Percentiles rank a stretch among this genome's conserved stretches.
phyloP scores from a whole-genome alignment of 2,113 vertebrate species.

The Siphamia tubifer region DNA sequence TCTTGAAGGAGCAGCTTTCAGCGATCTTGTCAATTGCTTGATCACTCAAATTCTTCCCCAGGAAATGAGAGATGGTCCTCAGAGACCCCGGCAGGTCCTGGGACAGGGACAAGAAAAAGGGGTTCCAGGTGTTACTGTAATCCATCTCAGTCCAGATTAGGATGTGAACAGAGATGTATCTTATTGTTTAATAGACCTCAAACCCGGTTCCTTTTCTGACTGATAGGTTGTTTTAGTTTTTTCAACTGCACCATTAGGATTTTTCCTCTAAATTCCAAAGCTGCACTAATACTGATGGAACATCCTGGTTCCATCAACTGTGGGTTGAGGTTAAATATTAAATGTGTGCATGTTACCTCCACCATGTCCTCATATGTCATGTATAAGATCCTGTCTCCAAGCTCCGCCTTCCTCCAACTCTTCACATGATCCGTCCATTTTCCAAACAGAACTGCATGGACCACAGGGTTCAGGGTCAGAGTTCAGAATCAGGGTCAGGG shows the following conservation, averaged over 20 bases:
- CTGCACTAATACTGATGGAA: too few relatives aligned
- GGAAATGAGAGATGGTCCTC: slow-evolving; percentile 69
- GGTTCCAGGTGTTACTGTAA: neutral
- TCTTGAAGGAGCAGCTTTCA: slow-evolving; percentile 72
- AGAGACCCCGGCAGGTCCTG: slow-evolving; percentile 75
- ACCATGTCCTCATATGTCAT: slow-evolving; percentile 81
- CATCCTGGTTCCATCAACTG: neutral
- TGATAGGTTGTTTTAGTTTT: too few relatives aligned
- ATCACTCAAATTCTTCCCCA: slow-evolving; percentile 67
- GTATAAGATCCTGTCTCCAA: slow-evolving; percentile 75
- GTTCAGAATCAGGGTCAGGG: neutral
- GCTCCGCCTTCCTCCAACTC: slow-evolving; percentile 70
- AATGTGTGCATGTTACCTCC: slow-evolving; percentile 56
- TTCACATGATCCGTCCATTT: slow-evolving; percentile 83
- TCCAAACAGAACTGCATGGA: slow-evolving; percentile 74
- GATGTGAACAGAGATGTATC: neutral
- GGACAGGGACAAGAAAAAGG: neutral
- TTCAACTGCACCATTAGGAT: too few relatives aligned
- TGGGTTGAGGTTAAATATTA: neutral
- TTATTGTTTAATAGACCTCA: too few relatives aligned
- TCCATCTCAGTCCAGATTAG: neutral
- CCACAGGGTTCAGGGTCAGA: neutral
- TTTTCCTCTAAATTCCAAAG: too few relatives aligned
- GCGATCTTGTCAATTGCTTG: slow-evolving; percentile 67
- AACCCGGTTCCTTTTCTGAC: too few relatives aligned